Base-by-base conservation (phyloP, 2,888 invertebrate species). In the Oligia strigilis region DNA sequence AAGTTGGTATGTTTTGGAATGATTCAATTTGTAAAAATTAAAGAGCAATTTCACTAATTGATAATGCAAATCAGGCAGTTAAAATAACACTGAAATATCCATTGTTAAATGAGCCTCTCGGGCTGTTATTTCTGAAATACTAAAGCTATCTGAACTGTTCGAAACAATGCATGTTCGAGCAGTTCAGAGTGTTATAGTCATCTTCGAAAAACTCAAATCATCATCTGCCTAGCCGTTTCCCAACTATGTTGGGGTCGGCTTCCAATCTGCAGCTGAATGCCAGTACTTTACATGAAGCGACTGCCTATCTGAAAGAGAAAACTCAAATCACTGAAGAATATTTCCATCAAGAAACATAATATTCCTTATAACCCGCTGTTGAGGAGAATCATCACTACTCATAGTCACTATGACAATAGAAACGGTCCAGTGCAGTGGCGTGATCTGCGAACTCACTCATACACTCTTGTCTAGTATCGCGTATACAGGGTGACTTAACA, bases 321-420 rank as follows among this genome's bases (percentile, higher is more conserved):
- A n/a, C 1, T 29, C 6, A n/a, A 52, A 74, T 40, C 13, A 40
- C 19, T 40, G 36, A 62, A 43, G 8, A 78, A 55, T 43, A 17
- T 78, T 52, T n/a, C 1, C 17, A 0, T 29, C 11, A n/a, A 70
- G 13, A 70, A 46, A 23, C 2, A 23, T 14, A 40, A 14, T 17
- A 76, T 49, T 40, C 0, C n/a, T 75, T 4, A 13, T 36, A 74
- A 60, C 0, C 17, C 36, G 23, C n/a, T 40, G 43, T 29, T n/a
- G 23, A 36, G 13, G 9, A 36, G 29, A 77, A 36, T 60, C 29
- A 40, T 17, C 36, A 52, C 49, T 14, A 23, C 14, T 29, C 71
- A 23, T 40, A 36, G n/a, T 36, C 46, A 78, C 14, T 36, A 62
- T 46, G 43, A 46, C 17, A 80, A 80, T 72, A 80, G 36, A 79